Evolutionary conservation across 2,888 invertebrate species (phyloP), one percentile per base, ranked within the genome.

Genomic region (Xestia sexstrigata): DNA sequence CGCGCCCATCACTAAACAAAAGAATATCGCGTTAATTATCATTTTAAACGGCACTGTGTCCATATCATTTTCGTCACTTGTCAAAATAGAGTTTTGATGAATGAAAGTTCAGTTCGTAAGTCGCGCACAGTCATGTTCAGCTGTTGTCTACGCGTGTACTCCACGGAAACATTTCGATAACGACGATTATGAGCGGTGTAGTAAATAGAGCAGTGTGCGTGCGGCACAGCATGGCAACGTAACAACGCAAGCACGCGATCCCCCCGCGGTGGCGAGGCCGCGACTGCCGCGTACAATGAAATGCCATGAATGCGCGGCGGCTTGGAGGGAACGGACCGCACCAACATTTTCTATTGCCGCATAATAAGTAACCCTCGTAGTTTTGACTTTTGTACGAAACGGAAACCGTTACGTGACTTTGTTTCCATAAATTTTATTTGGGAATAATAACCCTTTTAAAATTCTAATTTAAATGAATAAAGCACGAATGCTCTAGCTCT

Each of bases 1-100:
- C 95, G 96, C 96, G 94, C 96, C 96, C 96, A 95, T 95, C 95
- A 96, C 96, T 92, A 96, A 94, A 96, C 96, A 96, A 95, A 96
- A 96, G 92, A 96, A 93, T 95, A 96, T 94, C 95, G 92, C 95
- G 94, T 94, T 93, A 93, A 95, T 95, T 95, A 96, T 95, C 96
- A 96, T 96, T 96, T 95, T 96, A 95, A 94, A 89, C 91, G 89
- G 93, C 96, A 96, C 96, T 95, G 93, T 93, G 95, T 95, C 94
- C 96, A 96, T 96, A 90, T 93, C 96, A 96, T 96, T 95, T 95
- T 96, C 90, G 90, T 92, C 93, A 95, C 95, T 95, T 92, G 93
- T 95, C 93, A 93, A 90, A 93, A 91, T 87, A 85, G 78, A 86
- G 91, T 94, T 93, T 89, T 89, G 88, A 91, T 94, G 93, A 94